Conservation (phyloP, 1,140 invertebrate genomes). For the Drosophila sechellia region DNA sequence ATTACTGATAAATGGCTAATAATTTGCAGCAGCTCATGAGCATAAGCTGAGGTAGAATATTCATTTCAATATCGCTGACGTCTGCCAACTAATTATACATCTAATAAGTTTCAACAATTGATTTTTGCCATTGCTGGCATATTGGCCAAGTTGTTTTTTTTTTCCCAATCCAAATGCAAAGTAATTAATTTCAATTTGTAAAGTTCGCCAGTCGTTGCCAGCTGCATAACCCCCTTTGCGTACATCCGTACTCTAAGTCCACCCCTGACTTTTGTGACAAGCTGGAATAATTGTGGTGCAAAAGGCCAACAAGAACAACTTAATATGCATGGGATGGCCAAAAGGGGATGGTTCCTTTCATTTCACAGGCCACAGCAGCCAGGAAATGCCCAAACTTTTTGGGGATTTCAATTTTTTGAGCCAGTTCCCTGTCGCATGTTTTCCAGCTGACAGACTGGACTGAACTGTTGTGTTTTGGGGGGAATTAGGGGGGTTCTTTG, state of each 20-base stretch:
- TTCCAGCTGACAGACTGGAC: slow-evolving; percentile 27
- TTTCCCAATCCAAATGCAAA: slow-evolving; percentile 13
- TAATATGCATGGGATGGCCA: slow-evolving; percentile 59
- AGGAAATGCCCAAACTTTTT: slow-evolving; percentile 13
- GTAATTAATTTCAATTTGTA: slow-evolving; percentile 81
- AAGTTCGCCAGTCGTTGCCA: slow-evolving; percentile 69
- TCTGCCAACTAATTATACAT: background rate
- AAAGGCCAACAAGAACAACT: slow-evolving; percentile 62
- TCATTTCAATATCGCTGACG: background rate
- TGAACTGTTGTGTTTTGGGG: background rate
- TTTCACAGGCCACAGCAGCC: slow-evolving; percentile 1
- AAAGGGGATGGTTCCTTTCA: slow-evolving; percentile 6
- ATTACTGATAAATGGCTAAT: background rate
- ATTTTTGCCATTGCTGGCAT: slow-evolving; percentile 10
- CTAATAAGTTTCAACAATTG: background rate
- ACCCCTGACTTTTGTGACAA: slow-evolving; percentile 53
- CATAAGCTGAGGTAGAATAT: background rate
- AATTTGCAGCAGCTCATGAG: slow-evolving; percentile 1
- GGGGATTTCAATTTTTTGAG: slow-evolving; percentile 63
- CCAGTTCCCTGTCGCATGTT: slow-evolving; percentile 25
- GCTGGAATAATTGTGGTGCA: slow-evolving; percentile 77
- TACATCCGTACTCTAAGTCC: background rate
- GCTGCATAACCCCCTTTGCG: background rate
- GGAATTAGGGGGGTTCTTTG: background rate
- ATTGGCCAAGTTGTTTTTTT: background rate